Evolutionary conservation across 2,113 vertebrate genomes (phyloP).

Genomic region (Thomomys bottae): DNA sequence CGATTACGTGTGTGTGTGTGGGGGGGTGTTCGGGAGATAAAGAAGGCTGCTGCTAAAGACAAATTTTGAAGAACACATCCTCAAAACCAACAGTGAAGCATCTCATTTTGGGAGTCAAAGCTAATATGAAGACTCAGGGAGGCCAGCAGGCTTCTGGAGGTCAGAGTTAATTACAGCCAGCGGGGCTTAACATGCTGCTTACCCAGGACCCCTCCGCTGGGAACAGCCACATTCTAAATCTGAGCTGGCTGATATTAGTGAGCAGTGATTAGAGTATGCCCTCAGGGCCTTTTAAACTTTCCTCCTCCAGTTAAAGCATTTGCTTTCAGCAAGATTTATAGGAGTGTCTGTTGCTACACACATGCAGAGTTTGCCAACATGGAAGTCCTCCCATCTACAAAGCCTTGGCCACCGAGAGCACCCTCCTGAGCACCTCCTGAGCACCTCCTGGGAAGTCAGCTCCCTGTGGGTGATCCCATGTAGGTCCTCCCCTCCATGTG

Average conservation of each 20-base stretch:
- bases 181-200: constrained; percentile 72
- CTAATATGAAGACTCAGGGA: constrained; percentile 44
- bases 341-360: constrained; percentile 73
- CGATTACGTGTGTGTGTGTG: not conserved
- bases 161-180: constrained; percentile 86
- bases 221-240: constrained; percentile 76
- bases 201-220: constrained; percentile 80
- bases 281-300: constrained; percentile 85
- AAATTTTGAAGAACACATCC: constrained; percentile 4
- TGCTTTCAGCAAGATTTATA: constrained; percentile 85
- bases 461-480: not conserved
- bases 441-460: not conserved
- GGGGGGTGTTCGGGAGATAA: not conserved
- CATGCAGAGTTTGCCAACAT: constrained; percentile 73
- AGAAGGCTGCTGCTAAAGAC: not conserved
- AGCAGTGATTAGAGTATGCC: constrained; percentile 85
- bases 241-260: constrained; percentile 81
- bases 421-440: not conserved
- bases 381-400: constrained; percentile 61
- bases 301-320: constrained; percentile 82
- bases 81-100: not conserved
- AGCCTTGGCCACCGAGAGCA: not conserved
- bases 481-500: too few species aligned
- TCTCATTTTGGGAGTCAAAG: constrained; percentile 50
- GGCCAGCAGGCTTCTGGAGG: constrained; percentile 78